These are phyloP conservation scores for Peromyscus maniculatus DNA, from an alignment of 2,113 vertebrate genomes.

Conservation along the genomic window DNA sequence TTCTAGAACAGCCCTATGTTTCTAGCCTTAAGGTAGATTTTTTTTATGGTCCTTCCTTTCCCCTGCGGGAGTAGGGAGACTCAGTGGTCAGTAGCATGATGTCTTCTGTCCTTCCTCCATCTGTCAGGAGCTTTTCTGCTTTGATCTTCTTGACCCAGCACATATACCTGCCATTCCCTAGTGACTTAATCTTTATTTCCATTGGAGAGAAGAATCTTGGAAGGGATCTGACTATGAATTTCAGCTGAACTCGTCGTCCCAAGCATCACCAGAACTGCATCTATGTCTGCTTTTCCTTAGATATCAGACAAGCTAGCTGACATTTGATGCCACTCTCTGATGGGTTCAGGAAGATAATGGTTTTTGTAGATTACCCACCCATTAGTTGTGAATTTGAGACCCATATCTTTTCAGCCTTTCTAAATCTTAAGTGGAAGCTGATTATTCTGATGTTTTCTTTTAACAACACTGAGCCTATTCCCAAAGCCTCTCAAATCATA, in stretches of 20 bases:
- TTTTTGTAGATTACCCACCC: background rate
- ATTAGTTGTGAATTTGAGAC: background rate
- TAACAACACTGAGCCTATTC: background rate
- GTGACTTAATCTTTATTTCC: background rate
- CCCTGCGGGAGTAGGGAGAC: background rate
- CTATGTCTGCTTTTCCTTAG: background rate
- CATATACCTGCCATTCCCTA: background rate
- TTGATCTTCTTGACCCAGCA: background rate
- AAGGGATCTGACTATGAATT: background rate
- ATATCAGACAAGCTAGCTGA: background rate
- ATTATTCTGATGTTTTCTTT: background rate
- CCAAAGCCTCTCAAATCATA: background rate
- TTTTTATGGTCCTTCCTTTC: too few species aligned
- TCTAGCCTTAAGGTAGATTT: background rate
- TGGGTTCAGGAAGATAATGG: background rate
- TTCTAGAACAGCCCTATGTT: background rate
- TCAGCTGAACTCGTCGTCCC: background rate
- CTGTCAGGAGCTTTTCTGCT: background rate
- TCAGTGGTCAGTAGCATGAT: background rate
- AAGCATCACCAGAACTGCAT: background rate
- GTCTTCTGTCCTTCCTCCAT: background rate
- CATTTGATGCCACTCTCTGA: background rate
- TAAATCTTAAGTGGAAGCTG: background rate
- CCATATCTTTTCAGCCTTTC: background rate
- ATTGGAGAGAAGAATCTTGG: background rate